Evolutionary conservation across 2,113 vertebrate species (phyloP), one percentile per base, ranked within the genome.

Genomic region (Setophaga kirtlandii): DNA sequence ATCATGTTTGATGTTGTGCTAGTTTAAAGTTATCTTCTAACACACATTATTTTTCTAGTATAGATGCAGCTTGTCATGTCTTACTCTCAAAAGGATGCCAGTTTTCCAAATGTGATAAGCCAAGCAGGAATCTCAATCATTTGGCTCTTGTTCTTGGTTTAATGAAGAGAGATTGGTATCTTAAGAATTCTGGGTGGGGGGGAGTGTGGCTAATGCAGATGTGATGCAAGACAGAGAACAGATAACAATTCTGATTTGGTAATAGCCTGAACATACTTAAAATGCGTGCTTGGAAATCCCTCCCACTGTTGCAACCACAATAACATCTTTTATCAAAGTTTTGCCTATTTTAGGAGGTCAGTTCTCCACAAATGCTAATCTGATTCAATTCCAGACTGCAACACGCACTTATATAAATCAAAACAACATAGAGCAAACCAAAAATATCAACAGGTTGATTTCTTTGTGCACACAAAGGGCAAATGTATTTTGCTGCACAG

Each of bases 171-270:
- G 83, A 67, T 53, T 93, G 95, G 85, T 94, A 97, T 98, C 83
- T 94, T 27, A 96, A 95, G 83, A 96, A 98, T 97, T 50, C 60
- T 18, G 50, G 28, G 50, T 59, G 21, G 35, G 35, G 14, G 49
- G 67, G 22, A 11, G 31, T 15, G 5, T 78, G 49, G 74, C 63
- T 89, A 94, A 96, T 64, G 88, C 73, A 94, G 71, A 91, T 37
- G n/a, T 69, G 87, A 91, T 95, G 89, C 27, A 83, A 91, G 86
- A 74, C 95, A 96, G 91, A 96, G 93, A 85, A 90, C 68, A 95
- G 83, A 97, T 58, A 97, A 81, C 56, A 73, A 94, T 79, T 86
- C 83, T 70, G 64, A 58, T 53, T 82, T 74, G 60, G 68, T 52
- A 92, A 83, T 82, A 94, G 96, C 76, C 81, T 49, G 80, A 56